Evolutionary conservation across 2,888 invertebrate species (phyloP), one percentile per base, ranked within the genome.

Genomic region (Tetropium fuscum): DNA sequence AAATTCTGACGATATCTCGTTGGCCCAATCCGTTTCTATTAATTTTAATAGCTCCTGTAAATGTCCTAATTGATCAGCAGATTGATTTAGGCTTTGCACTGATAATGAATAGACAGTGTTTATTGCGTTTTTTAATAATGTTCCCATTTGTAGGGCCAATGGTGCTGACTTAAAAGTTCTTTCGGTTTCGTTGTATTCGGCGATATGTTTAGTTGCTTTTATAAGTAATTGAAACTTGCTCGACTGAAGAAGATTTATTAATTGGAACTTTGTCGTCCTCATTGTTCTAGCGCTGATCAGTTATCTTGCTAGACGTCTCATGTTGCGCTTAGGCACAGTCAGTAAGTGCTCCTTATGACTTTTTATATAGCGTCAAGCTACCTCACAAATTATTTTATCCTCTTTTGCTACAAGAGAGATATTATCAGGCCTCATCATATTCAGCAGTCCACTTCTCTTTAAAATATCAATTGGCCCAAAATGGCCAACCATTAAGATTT

Each of bases 391-490:
- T 8, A 64, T 53, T 43, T 47, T 5, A 53, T 66, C 68, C 51
- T 49, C 60, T 60, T 65, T 68, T 1, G 65, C 65, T 5, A 54
- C 57, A 44, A 66, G 8, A 7, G 66, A 61, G 7, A 68, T 44
- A 22, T 54, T 45, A 18, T 68, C 58, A 6, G 65, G 63, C 49
- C 41, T 25, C 48, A 69, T 44, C 36, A 49, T 48, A 20, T 44
- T 57, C 13, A 66, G 51, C 10, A 64, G 8, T 10, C 64, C 68
- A 54, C 47, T 53, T 10, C 11, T 3, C 10, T 47, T 56, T 19
- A 70, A 55, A 11, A 32, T 11, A 47, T 68, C 66, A 32, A 64
- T 62, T 1, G 64, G 63, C 0, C 68, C 68, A 66, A 69, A 69
- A 34, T 19, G 16, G 11, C 45, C 57, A 59, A 54, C 16, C 58